These are phyloP conservation scores for Nebria brevicollis DNA, from an alignment of 2,888 invertebrate species.

Conservation along the genomic window DNA sequence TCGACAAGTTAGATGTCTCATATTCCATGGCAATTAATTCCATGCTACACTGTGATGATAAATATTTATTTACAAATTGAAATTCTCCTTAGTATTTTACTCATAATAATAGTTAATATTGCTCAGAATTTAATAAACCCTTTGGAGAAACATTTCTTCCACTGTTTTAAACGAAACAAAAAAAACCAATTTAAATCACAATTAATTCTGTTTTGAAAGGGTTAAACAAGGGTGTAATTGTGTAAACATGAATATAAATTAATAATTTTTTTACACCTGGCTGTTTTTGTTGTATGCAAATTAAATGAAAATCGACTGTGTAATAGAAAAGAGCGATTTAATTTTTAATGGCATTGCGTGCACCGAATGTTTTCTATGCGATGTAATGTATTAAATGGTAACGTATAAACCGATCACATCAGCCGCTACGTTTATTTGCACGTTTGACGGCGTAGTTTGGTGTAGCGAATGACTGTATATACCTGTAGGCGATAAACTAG, in stretches of 20 bases:
- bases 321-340: background rate
- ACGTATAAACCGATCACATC: background rate
- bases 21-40: background rate
- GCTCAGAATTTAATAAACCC: too few relatives aligned
- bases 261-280: background rate
- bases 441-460: background rate
- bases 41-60: too few relatives aligned
- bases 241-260: background rate
- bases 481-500: slow-evolving; percentile 37
- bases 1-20: background rate
- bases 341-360: slow-evolving; percentile 1
- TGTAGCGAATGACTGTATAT: background rate
- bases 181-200: background rate
- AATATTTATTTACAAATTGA: too few relatives aligned
- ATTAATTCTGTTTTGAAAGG: background rate
- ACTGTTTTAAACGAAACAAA: background rate
- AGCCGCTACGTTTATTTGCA: background rate
- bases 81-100: too few relatives aligned
- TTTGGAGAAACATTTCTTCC: too few relatives aligned
- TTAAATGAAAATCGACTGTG: background rate
- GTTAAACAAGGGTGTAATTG: background rate
- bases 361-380: background rate
- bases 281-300: background rate
- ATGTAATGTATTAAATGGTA: slow-evolving; percentile 2
- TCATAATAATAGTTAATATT: too few relatives aligned